Evolutionary conservation across 2,113 vertebrate genomes (phyloP).

Genomic region (Beaufortia kweichowensis): DNA sequence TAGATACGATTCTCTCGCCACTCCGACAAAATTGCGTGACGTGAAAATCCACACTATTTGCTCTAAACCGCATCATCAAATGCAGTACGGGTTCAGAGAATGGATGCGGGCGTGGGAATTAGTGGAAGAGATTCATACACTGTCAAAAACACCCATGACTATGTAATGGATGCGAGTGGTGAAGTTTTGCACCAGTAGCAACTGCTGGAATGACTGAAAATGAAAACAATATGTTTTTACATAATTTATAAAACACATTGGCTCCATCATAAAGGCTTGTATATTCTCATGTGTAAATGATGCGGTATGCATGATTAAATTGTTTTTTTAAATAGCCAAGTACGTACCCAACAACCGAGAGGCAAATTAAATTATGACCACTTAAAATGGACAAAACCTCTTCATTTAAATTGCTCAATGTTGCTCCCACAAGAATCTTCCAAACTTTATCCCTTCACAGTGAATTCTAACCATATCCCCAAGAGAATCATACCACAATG

Average conservation of each 20-base stretch:
- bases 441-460: conserved; percentile 41
- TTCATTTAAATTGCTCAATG: neutral
- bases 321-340: conserved; percentile 6
- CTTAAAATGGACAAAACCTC: neutral
- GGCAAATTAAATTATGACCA: neutral
- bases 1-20: neutral
- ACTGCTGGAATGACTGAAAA: conserved; percentile 55
- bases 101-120: conserved; percentile 58
- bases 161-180: conserved; percentile 26
- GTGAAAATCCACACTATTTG: conserved; percentile 37
- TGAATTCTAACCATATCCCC: conserved; percentile 18
- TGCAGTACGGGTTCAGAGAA: conserved; percentile 51
- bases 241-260: conserved; percentile 20
- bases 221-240: conserved; percentile 55
- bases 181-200: conserved; percentile 46
- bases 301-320: conserved; percentile 11
- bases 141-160: conserved; percentile 50
- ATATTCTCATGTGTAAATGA: conserved; percentile 29
- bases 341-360: neutral
- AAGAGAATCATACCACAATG: conserved; percentile 31
- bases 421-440: neutral
- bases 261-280: conserved; percentile 1
- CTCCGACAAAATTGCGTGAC: neutral
- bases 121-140: conserved; percentile 47
- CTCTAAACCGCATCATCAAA: conserved; percentile 47